A percentile compares a stretch with the other conserved stretches of the same genome.
phyloP scores from a whole-genome alignment of 1,140 invertebrate genomes.

The Trachelipus rathkii region DNA sequence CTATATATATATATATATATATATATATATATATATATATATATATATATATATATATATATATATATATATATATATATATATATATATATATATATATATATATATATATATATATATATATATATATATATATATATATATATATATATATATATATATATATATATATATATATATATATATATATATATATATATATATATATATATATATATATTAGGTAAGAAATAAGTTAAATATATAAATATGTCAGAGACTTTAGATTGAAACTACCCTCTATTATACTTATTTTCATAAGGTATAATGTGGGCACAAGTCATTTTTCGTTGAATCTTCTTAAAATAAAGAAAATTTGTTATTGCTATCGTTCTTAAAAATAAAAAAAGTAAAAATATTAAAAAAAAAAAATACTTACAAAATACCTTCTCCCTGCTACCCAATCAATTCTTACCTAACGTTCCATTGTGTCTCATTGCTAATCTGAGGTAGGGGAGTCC shows the following conservation, averaged over 20 bases:
- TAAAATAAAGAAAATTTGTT: too few relatives aligned
- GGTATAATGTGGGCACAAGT: too few relatives aligned
- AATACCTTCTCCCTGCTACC: too few relatives aligned
- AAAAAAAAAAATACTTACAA: too few relatives aligned
- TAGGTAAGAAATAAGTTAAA: not conserved
- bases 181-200: not conserved
- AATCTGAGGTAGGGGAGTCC: not conserved
- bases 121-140: slow-evolving; percentile 18
- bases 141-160: slow-evolving; percentile 10
- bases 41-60: slow-evolving; percentile 18
- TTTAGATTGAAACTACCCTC: too few relatives aligned
- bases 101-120: slow-evolving; percentile 18
- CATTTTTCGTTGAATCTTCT: too few relatives aligned
- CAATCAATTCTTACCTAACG: not conserved
- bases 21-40: slow-evolving; percentile 13
- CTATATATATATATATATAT: not conserved
- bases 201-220: not conserved
- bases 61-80: slow-evolving; percentile 15
- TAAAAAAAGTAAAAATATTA: too few relatives aligned
- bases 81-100: slow-evolving; percentile 17
- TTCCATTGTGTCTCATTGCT: not conserved
- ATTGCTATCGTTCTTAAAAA: too few relatives aligned
- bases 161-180: not conserved
- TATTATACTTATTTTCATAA: too few relatives aligned
- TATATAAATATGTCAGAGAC: too few relatives aligned